Percentiles rank a stretch among this genome's conserved stretches.
phyloP scores from a whole-genome alignment of 2,113 vertebrate genomes.

The Scalopus aquaticus region DNA sequence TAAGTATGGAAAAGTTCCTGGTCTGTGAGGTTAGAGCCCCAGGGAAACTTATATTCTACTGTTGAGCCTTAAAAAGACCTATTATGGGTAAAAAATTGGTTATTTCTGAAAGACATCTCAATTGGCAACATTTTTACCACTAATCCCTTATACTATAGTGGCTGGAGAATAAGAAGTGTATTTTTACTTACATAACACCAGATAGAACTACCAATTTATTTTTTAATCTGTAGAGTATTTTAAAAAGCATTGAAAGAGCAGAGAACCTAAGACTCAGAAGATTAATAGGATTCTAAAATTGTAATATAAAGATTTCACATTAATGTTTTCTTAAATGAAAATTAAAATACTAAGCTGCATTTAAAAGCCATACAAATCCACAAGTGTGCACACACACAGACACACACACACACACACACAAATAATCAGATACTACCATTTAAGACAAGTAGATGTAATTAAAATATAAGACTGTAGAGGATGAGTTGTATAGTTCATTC shows the following conservation, averaged over 20 bases:
- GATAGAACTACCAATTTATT: background rate
- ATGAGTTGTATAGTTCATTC: background rate
- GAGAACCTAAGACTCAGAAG: conserved; percentile 33
- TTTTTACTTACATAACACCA: conserved; percentile 4
- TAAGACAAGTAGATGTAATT: background rate
- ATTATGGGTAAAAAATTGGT: background rate
- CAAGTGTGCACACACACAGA: background rate
- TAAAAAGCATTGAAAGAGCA: conserved; percentile 28
- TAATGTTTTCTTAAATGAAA: conserved; percentile 9
- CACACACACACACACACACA: too few relatives aligned
- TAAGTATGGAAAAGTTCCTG: background rate
- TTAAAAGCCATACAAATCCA: background rate
- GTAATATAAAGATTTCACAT: conserved; percentile 40
- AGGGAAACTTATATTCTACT: background rate
- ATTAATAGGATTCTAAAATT: conserved; percentile 27
- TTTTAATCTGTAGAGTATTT: conserved; percentile 39
- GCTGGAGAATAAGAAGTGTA: background rate
- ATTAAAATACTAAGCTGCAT: background rate
- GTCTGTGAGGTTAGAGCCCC: background rate
- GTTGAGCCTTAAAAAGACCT: background rate
- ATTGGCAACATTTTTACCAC: background rate
- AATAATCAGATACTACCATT: background rate
- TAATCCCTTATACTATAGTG: background rate
- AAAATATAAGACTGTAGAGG: background rate
- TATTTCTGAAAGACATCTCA: background rate